phyloP scores from a whole-genome alignment of 2,113 vertebrate species.

The Petrocephalus zakoni region DNA sequence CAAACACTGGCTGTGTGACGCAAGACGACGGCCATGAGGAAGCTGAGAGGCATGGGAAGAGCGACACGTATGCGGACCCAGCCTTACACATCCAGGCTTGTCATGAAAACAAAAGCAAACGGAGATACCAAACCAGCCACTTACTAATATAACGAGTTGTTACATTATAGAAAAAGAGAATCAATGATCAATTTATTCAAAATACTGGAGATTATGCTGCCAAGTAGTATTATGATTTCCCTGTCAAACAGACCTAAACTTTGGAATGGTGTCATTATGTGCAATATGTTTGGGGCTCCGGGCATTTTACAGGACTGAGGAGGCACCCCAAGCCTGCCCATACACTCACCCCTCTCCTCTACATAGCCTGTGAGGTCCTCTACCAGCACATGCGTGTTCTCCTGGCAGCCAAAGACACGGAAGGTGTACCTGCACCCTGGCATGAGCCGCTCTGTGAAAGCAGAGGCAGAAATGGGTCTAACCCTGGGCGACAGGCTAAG shows the following conservation, averaged over 20 bases:
- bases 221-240: not conserved
- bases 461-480: not conserved
- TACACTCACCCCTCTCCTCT: conserved; percentile 46
- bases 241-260: not conserved
- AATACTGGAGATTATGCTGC: not conserved
- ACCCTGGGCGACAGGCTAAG: not conserved
- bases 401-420: conserved; percentile 48
- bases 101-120: not conserved
- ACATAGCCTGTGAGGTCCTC: conserved; percentile 50
- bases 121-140: not conserved
- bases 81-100: too few relatives aligned
- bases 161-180: not conserved
- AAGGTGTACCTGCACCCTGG: conserved; percentile 47
- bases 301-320: not conserved
- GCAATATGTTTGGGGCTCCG: not conserved
- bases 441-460: conserved; percentile 37
- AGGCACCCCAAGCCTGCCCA: not conserved
- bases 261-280: not conserved
- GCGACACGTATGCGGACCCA: not conserved
- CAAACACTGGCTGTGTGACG: not conserved
- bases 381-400: conserved; percentile 35
- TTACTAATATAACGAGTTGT: not conserved
- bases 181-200: not conserved
- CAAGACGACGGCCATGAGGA: not conserved
- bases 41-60: not conserved